Evolutionary conservation across 2,888 invertebrate genomes (phyloP).

Genomic region (Aphodius sticticus): DNA sequence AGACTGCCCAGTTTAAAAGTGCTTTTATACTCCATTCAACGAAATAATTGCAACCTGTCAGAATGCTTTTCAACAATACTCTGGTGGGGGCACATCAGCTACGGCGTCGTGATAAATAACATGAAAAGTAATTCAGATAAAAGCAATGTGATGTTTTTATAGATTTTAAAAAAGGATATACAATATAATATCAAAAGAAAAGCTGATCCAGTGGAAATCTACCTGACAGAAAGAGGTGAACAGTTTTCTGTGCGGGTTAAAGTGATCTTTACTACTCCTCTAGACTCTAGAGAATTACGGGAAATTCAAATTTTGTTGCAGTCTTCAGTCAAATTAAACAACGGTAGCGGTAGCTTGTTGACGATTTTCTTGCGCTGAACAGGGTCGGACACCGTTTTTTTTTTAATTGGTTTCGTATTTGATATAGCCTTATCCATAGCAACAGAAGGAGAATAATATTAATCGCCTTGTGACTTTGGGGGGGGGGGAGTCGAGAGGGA

Average conservation of each 20-base stretch:
- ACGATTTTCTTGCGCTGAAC: too few species aligned
- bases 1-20: neutral
- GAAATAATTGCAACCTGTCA: neutral
- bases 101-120: neutral
- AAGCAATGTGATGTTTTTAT: neutral
- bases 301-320: too few species aligned
- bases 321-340: too few species aligned
- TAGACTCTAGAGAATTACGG: too few species aligned
- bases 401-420: too few species aligned
- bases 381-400: too few species aligned
- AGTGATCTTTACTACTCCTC: neutral
- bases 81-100: neutral
- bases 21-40: neutral
- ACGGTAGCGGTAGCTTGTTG: too few species aligned
- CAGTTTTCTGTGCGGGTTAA: neutral
- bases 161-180: neutral
- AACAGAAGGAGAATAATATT: too few species aligned
- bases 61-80: neutral
- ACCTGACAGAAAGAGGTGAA: neutral
- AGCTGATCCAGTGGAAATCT: neutral
- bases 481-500: neutral
- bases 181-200: neutral
- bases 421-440: too few species aligned
- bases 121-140: neutral
- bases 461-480: too few species aligned